Evolutionary conservation across 2,888 invertebrate species (phyloP).

Genomic region (Plagodis pulveraria): DNA sequence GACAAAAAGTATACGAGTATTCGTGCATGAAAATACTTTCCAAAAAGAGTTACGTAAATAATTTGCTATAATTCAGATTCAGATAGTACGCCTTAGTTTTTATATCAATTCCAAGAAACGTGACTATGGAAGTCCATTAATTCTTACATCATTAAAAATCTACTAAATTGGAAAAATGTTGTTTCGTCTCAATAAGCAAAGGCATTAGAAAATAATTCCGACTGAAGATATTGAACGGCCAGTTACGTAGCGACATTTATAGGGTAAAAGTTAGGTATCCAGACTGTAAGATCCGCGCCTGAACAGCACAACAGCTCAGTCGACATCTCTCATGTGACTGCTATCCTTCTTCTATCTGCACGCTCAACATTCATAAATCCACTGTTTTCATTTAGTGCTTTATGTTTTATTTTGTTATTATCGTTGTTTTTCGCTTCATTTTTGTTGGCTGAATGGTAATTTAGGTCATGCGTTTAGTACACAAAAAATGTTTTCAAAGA

Average conservation of each 20-base stretch:
- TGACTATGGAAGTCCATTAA: too few relatives aligned
- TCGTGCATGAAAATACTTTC: background rate
- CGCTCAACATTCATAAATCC: slow-evolving; percentile 60
- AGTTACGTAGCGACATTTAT: slow-evolving; percentile 7
- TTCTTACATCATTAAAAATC: too few relatives aligned
- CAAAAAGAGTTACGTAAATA: background rate
- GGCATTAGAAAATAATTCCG: background rate
- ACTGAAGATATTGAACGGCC: background rate
- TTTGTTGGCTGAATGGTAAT: slow-evolving; percentile 24
- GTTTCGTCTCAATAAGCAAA: background rate
- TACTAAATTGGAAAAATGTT: too few relatives aligned
- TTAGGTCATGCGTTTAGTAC: slow-evolving; percentile 26
- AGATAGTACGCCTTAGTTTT: background rate
- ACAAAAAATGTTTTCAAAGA: background rate
- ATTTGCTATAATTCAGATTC: background rate
- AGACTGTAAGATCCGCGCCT: slow-evolving; percentile 44
- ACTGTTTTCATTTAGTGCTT: slow-evolving; percentile 49
- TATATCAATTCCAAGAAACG: background rate
- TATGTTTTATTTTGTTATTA: slow-evolving; percentile 45
- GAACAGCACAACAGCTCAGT: slow-evolving; percentile 58
- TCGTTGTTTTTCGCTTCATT: slow-evolving; percentile 36
- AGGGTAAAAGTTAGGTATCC: slow-evolving; percentile 40
- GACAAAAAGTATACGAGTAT: background rate
- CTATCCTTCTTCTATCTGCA: slow-evolving; percentile 63
- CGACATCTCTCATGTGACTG: slow-evolving; percentile 84